Evolutionary conservation across 2,888 invertebrate species (phyloP).

Genomic region (Hirtodrosophila histrioides): DNA sequence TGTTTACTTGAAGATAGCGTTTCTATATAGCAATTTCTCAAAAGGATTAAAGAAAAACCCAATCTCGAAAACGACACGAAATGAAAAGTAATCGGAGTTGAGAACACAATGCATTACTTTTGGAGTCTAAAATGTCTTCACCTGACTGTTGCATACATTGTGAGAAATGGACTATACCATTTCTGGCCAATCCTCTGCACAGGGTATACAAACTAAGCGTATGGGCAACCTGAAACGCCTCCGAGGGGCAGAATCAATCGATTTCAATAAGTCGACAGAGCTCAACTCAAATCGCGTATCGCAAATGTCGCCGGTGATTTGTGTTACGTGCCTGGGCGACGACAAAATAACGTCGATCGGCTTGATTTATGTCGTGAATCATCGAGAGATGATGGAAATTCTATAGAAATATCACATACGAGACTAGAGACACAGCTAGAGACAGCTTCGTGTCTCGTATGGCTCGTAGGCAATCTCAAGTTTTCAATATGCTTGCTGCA

Average conservation of each 20-base stretch:
- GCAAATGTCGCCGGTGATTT: conserved; percentile 42
- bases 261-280: conserved; percentile 64
- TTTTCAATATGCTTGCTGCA: conserved; percentile 6
- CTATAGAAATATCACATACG: conserved; percentile 23
- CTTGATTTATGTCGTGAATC: conserved; percentile 64
- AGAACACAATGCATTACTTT: no score
- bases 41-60: no score
- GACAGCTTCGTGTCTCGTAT: no score
- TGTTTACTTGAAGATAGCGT: no score
- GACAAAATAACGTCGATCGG: conserved; percentile 30
- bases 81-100: no score
- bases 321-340: conserved; percentile 54
- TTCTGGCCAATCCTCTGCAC: background rate
- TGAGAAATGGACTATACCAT: no score
- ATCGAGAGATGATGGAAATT: conserved; percentile 32
- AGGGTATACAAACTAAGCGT: conserved; percentile 3
- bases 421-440: background rate
- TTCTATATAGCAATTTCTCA: no score
- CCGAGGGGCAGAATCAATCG: conserved; percentile 56
- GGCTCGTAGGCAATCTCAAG: background rate
- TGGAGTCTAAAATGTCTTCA: no score
- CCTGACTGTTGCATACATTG: no score
- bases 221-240: conserved; percentile 10
- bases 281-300: conserved; percentile 39
- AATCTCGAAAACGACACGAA: no score